Evolutionary conservation across 30 jellyfish, hydroid and myxozoan genomes (phyloP).

Genomic region (Nemopilema nomurai): DNA sequence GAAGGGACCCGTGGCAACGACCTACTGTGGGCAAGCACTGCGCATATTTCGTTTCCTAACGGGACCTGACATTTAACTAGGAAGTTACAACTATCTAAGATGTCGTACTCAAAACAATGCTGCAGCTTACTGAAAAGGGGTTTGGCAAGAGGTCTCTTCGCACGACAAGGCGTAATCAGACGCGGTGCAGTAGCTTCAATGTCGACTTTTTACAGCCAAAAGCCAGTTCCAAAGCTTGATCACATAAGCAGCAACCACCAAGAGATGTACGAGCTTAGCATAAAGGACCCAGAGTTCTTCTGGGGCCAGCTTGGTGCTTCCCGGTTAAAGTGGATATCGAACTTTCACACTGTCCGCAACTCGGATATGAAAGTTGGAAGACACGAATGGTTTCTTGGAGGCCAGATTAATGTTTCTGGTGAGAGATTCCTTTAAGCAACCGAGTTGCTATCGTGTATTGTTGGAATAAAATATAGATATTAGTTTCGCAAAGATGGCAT

Average conservation of each 20-base stretch:
- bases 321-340: conserved; percentile 72
- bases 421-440: background rate
- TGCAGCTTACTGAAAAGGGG: background rate
- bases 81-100: background rate
- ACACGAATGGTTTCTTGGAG: conserved; percentile 91
- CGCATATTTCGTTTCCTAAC: no score
- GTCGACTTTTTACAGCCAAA: conserved; percentile 65
- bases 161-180: background rate
- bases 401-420: conserved; percentile 89
- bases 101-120: conserved; percentile 14
- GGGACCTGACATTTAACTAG: no score
- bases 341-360: conserved; percentile 73
- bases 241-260: conserved; percentile 57
- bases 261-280: conserved; percentile 71
- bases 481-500: background rate
- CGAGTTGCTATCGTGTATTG: background rate
- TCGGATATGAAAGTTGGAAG: conserved; percentile 67
- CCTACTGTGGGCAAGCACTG: no score
- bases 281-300: conserved; percentile 67
- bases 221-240: conserved; percentile 55
- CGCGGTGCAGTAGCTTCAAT: conserved; percentile 20
- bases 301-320: conserved; percentile 89
- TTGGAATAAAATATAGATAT: background rate
- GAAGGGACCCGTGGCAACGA: no score
- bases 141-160: background rate